A percentile compares a stretch with the other conserved stretches of the same genome.
Evolutionary conservation across 2,888 invertebrate genomes (phyloP).

Genomic region (Phengaris arion): DNA sequence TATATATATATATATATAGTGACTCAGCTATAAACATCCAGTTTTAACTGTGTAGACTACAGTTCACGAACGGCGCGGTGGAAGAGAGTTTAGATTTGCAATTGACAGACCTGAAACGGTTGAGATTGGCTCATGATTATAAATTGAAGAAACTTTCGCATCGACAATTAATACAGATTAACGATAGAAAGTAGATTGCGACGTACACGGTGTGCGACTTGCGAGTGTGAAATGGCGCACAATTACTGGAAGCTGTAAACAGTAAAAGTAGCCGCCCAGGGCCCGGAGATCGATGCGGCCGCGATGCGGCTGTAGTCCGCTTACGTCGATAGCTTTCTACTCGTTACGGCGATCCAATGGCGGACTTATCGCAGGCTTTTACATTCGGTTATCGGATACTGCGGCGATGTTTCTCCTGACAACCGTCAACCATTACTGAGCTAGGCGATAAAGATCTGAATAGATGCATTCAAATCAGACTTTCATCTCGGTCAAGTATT

Average conservation of each 20-base stretch:
- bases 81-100: too few species aligned
- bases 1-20: too few species aligned
- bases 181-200: neutral
- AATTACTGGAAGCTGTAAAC: constrained; percentile 8
- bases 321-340: neutral
- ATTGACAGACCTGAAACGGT: neutral
- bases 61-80: too few species aligned
- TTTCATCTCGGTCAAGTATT: neutral
- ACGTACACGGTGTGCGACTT: neutral
- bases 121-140: neutral
- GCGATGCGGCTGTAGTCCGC: neutral
- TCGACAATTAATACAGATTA: neutral
- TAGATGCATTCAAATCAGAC: neutral
- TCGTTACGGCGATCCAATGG: neutral
- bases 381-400: neutral
- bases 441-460: neutral
- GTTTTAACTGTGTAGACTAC: too few species aligned
- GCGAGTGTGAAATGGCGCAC: neutral
- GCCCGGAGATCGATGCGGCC: neutral
- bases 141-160: neutral
- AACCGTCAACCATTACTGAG: neutral
- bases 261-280: neutral
- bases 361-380: neutral
- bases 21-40: too few species aligned
- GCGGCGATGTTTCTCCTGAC: neutral